phyloP scores from a whole-genome alignment of 2,888 invertebrate genomes.

The Cremastinae sp. region DNA sequence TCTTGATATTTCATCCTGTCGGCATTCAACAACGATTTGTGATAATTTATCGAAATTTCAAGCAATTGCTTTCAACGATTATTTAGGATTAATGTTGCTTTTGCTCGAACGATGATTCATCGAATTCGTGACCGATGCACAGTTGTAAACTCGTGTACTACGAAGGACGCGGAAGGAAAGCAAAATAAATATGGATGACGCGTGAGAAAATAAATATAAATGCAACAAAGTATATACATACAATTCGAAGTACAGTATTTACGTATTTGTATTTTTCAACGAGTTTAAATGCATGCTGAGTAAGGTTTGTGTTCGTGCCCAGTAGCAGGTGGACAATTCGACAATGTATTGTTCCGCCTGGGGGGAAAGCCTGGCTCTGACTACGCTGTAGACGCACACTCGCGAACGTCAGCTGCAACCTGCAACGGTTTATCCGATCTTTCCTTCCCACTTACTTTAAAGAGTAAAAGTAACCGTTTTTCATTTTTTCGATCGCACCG shows the following conservation, averaged over 20 bases:
- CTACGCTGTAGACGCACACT: slow-evolving; percentile 9
- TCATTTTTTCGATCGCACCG: slow-evolving; percentile 6
- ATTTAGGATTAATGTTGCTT: neutral
- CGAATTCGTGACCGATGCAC: neutral
- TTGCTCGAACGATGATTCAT: neutral
- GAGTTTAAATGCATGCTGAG: neutral
- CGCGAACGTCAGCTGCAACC: slow-evolving; percentile 50
- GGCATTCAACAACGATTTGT: too few relatives aligned
- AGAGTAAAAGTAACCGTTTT: slow-evolving; percentile 50
- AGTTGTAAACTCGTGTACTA: neutral
- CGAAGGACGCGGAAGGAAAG: too few relatives aligned
- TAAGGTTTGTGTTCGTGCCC: slow-evolving; percentile 14
- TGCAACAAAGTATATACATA: neutral
- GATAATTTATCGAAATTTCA: too few relatives aligned
- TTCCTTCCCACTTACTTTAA: slow-evolving; percentile 24
- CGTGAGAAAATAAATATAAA: neutral
- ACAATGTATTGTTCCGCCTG: slow-evolving; percentile 39
- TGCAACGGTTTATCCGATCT: slow-evolving; percentile 50
- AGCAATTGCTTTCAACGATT: neutral
- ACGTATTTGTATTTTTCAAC: neutral
- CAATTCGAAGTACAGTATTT: neutral
- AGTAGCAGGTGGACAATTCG: slow-evolving; percentile 40
- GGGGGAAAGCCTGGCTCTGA: slow-evolving; percentile 19
- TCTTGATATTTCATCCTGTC: too few relatives aligned
- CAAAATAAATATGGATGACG: too few relatives aligned